Evolutionary conservation across 2,113 vertebrate species (phyloP).

Genomic region (Cavia aperea): DNA sequence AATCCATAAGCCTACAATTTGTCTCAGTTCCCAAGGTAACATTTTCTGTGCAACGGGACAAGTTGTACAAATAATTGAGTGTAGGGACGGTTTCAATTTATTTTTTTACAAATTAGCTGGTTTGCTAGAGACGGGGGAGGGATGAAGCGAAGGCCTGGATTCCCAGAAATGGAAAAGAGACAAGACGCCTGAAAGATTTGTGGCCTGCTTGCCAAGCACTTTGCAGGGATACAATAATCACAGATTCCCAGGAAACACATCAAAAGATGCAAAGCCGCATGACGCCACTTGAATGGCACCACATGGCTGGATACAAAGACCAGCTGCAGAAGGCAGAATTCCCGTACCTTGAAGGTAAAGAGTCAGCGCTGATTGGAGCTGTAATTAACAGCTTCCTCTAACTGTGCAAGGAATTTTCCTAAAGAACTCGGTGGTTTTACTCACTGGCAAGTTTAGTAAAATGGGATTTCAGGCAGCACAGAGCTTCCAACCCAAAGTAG

Average conservation of each 20-base stretch:
- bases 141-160: background rate
- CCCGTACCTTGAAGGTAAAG: slow-evolving; percentile 56
- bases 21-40: slow-evolving; percentile 73
- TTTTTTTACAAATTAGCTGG: slow-evolving; percentile 54
- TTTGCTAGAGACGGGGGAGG: background rate
- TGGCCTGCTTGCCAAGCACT: slow-evolving; percentile 49
- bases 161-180: slow-evolving; percentile 48
- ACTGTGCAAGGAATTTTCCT: slow-evolving; percentile 67
- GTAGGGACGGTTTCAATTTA: background rate
- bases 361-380: slow-evolving; percentile 64
- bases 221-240: slow-evolving; percentile 62
- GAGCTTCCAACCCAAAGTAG: slow-evolving; percentile 72
- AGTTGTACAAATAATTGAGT: slow-evolving; percentile 59
- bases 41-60: slow-evolving; percentile 26
- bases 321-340: slow-evolving; percentile 57
- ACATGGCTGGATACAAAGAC: slow-evolving; percentile 49
- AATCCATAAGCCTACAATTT: slow-evolving; percentile 64
- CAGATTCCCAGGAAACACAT: slow-evolving; percentile 61
- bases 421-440: slow-evolving; percentile 72
- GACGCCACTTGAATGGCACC: slow-evolving; percentile 60
- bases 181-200: slow-evolving; percentile 62
- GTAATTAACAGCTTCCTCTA: slow-evolving; percentile 69
- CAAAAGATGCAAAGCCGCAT: slow-evolving; percentile 55
- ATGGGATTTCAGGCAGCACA: slow-evolving; percentile 72
- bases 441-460: slow-evolving; percentile 72